Evolutionary conservation across 2,888 invertebrate genomes (phyloP), one percentile per base, ranked within the genome.

Genomic region (Thumatha senex): DNA sequence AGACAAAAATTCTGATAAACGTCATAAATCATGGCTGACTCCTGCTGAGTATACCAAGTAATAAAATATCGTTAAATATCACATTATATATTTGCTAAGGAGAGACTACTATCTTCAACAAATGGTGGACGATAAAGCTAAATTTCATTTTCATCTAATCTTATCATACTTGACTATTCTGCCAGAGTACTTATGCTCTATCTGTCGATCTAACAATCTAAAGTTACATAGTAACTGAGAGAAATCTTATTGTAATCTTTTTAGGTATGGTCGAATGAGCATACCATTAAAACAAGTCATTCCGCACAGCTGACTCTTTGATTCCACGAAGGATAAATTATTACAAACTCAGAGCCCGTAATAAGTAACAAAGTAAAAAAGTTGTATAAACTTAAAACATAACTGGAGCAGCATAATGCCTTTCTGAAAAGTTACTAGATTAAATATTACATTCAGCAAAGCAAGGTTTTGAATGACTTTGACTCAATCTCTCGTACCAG

Each of bases 301-400:
- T 64, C 31, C 40, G 31, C 40, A 46, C 66, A 64, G 66, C 64
- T 65, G 66, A 52, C 57, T 59, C 62, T 53, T 48, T 46, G 48
- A 65, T 65, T 65, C 56, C 51, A 48, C 46, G 48, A 4, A 33
- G 53, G 48, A 65, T 54, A 52, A 65, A 56, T 56, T 56, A 44
- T 48, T 41, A 41, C 36, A 59, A 48, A 59, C 48, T 48, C 59
- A 64, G 65, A 54, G 66, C 53, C 54, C 43, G 14, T 1, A 31
- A 51, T 43, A 43, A 54, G 46, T 18, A 40, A 24, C 2, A 12
- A 40, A 47, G 40, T 52, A 45, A 52, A 52, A 43, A 52, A 48
- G 44, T 52, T 52, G 13, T 18, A 47, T 36, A 10, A 15, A 46
- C 36, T 51, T 18, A 34, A 45, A 45, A 53, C 45, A 38, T n/a